A percentile compares a stretch with the other conserved stretches of the same genome.
These are phyloP conservation scores for Lepus townsendii DNA, from an alignment of 2,797 vertebrate genomes.

Conservation along the genomic window DNA sequence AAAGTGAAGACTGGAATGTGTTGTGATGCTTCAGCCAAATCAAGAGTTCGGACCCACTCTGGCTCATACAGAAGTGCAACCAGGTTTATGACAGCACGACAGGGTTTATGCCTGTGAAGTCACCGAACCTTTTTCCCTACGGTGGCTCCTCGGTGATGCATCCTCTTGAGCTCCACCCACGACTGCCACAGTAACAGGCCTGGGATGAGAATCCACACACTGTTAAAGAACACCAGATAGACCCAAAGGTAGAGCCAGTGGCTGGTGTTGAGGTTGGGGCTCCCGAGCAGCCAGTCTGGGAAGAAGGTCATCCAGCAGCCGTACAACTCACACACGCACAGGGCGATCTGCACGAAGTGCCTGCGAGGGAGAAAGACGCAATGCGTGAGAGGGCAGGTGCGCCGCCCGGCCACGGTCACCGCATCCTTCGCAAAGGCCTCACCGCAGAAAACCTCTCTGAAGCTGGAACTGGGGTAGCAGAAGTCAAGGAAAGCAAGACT, in stretches of 20 bases:
- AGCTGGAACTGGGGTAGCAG: background rate
- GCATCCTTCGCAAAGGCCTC: background rate
- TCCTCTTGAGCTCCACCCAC: slow-evolving; percentile 87
- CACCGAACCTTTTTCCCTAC: slow-evolving; percentile 78
- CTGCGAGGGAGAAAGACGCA: slow-evolving; percentile 78
- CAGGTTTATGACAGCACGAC: background rate
- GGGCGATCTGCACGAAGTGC: slow-evolving; percentile 91
- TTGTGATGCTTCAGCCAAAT: background rate
- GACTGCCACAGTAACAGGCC: slow-evolving; percentile 91
- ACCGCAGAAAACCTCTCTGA: background rate
- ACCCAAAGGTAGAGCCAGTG: slow-evolving; percentile 91
- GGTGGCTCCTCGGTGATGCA: slow-evolving; percentile 76
- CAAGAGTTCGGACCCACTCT: background rate
- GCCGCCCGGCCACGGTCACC: too few species aligned
- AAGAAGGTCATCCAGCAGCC: slow-evolving; percentile 91
- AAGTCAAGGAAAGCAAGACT: background rate
- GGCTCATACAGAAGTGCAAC: background rate
- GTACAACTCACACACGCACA: slow-evolving; percentile 90
- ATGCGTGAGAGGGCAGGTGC: background rate
- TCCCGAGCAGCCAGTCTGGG: slow-evolving; percentile 90
- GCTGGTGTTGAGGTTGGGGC: slow-evolving; percentile 89
- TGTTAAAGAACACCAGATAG: slow-evolving; percentile 91
- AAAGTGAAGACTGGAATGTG: background rate
- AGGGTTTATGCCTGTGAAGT: slow-evolving; percentile 56
- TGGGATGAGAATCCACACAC: slow-evolving; percentile 89